These are phyloP conservation scores for Idris sp. DNA, from an alignment of 1,140 invertebrate genomes.

Conservation along the genomic window DNA sequence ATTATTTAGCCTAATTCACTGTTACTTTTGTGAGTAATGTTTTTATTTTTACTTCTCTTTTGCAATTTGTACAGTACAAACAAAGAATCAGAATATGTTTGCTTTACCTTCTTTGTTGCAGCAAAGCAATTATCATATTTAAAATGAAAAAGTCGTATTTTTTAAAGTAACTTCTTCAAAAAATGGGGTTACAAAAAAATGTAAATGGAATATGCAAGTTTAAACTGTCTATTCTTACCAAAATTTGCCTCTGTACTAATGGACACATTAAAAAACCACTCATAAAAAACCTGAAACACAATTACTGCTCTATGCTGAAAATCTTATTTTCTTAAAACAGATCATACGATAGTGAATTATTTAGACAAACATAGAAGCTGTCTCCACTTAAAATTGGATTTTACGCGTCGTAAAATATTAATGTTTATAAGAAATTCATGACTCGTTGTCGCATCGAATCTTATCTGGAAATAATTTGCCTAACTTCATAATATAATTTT, in stretches of 20 bases:
- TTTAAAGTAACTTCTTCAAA: too few relatives aligned
- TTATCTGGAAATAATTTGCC: constrained; percentile 61
- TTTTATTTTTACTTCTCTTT: constrained; percentile 4
- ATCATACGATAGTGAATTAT: constrained; percentile 56
- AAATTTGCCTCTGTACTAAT: too few relatives aligned
- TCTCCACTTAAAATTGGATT: constrained; percentile 62
- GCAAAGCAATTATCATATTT: constrained; percentile 12
- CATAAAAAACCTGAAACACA: too few relatives aligned
- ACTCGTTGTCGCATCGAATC: constrained; percentile 62
- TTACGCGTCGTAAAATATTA: constrained; percentile 64
- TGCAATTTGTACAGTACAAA: constrained; percentile 7
- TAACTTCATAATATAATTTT: constrained; percentile 61
- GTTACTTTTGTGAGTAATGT: constrained; percentile 29
- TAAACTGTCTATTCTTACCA: too few relatives aligned
- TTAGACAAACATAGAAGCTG: constrained; percentile 57
- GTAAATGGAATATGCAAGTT: too few relatives aligned
- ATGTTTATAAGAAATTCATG: constrained; percentile 63
- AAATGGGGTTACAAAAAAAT: too few relatives aligned
- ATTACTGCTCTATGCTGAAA: constrained; percentile 48
- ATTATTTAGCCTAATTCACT: constrained; percentile 46
- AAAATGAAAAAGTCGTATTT: too few relatives aligned
- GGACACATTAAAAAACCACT: too few relatives aligned
- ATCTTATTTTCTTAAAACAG: constrained; percentile 57
- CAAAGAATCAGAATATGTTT: constrained; percentile 15
- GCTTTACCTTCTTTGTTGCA: constrained; percentile 8